A percentile compares a stretch with the other conserved stretches of the same genome.
These are phyloP conservation scores for Paramuricea clavata DNA, from an alignment of 92 coral and sea anemone species.

Conservation along the genomic window DNA sequence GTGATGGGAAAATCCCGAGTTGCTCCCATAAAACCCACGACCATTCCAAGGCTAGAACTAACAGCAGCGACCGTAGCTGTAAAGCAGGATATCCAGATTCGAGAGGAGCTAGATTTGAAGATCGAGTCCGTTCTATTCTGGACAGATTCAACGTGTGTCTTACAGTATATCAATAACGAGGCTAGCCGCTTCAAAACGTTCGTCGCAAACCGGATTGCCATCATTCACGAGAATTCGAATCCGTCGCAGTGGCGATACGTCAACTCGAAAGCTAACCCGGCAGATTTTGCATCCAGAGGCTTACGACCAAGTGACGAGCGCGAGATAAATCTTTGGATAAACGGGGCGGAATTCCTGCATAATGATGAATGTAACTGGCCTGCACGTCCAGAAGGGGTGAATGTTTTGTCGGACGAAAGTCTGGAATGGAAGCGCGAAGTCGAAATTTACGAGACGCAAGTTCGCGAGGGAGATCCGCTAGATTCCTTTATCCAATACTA, in stretches of 20 bases:
- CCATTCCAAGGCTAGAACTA: too few relatives aligned
- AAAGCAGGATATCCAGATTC: not conserved
- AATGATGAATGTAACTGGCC: constrained; percentile 31
- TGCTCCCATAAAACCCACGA: constrained; percentile 8
- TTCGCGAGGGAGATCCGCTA: too few relatives aligned
- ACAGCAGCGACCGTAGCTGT: constrained; percentile 3
- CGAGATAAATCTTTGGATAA: too few relatives aligned
- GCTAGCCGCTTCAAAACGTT: constrained; percentile 3
- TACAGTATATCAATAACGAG: constrained; percentile 19
- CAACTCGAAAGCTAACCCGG: not conserved
- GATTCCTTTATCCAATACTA: too few relatives aligned
- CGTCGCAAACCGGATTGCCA: not conserved
- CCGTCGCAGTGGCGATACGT: constrained; percentile 6
- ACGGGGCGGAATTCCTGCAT: too few relatives aligned
- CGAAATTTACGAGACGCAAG: too few relatives aligned
- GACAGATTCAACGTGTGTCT: constrained; percentile 1
- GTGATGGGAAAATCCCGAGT: constrained; percentile 3
- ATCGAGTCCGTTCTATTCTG: not conserved
- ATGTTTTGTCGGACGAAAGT: constrained; percentile 18
- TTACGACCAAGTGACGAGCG: too few relatives aligned
- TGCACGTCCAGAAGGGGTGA: constrained; percentile 24
- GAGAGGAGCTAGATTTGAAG: not conserved
- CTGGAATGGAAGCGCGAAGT: constrained; percentile 27
- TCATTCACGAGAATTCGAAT: not conserved
- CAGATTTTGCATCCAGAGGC: constrained; percentile 37